Evolutionary conservation across 2,888 invertebrate species (phyloP).

Genomic region (Nematopogon swammerdamellus): DNA sequence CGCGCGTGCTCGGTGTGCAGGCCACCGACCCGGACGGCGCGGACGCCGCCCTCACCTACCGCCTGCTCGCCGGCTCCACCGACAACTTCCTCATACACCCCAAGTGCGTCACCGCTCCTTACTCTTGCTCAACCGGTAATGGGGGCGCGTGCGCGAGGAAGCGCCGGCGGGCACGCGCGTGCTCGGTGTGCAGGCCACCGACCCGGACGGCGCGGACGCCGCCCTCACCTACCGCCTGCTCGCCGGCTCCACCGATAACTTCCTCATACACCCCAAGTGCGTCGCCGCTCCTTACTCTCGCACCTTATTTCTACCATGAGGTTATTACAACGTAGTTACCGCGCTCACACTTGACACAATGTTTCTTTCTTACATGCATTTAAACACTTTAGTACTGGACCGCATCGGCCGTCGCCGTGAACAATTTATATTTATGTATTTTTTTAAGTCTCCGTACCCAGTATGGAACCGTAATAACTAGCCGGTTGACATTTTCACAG

Average conservation of each 20-base stretch:
- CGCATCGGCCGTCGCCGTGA: too few relatives aligned
- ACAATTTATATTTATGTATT: too few relatives aligned
- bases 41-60: conserved; percentile 65
- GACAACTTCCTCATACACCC: conserved; percentile 76
- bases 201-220: conserved; percentile 74
- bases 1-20: conserved; percentile 65
- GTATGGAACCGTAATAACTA: too few relatives aligned
- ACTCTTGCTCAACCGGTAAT: conserved; percentile 65
- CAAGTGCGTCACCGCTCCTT: conserved; percentile 45
- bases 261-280: conserved; percentile 69
- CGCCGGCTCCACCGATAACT: conserved; percentile 73
- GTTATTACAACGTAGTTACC: too few relatives aligned
- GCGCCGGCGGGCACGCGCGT: conserved; percentile 66
- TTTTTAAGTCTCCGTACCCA: too few relatives aligned
- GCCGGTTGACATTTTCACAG: too few relatives aligned
- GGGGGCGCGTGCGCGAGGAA: conserved; percentile 68
- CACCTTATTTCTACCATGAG: too few relatives aligned
- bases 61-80: conserved; percentile 68
- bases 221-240: conserved; percentile 67
- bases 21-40: conserved; percentile 80
- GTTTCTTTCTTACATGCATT: too few relatives aligned
- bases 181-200: conserved; percentile 68
- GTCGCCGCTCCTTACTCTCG: conserved; percentile 17
- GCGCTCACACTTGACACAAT: too few relatives aligned
- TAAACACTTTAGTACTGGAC: too few relatives aligned